Conservation (phyloP, 2,888 invertebrate genomes). For the Kuschelorhynchus macadamiae region DNA sequence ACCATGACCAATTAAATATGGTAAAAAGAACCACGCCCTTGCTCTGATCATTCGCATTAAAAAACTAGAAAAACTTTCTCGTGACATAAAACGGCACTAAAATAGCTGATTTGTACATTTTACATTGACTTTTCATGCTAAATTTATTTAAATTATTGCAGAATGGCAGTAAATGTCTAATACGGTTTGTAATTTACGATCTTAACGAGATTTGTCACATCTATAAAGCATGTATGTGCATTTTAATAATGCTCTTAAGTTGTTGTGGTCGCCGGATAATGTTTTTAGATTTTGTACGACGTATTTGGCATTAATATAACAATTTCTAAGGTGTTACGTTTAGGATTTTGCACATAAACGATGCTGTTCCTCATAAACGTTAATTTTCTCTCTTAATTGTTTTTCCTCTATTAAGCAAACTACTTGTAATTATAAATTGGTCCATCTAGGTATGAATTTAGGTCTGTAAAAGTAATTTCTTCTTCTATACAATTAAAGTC, state of each 20-base stretch:
- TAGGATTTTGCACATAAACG: too few species aligned
- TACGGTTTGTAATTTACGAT: slow-evolving; percentile 51
- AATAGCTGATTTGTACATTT: slow-evolving; percentile 26
- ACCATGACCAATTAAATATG: slow-evolving; percentile 38
- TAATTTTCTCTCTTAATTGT: too few species aligned
- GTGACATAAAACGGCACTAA: slow-evolving; percentile 18
- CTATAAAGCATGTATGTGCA: slow-evolving; percentile 42
- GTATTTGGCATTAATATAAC: too few species aligned
- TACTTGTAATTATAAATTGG: too few species aligned
- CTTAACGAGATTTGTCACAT: slow-evolving; percentile 53
- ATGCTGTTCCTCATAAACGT: too few species aligned
- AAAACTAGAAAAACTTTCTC: slow-evolving; percentile 31
- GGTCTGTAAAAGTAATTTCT: too few species aligned
- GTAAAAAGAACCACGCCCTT: slow-evolving; percentile 34
- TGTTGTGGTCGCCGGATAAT: slow-evolving; percentile 5
- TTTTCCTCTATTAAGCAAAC: too few species aligned
- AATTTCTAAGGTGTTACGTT: too few species aligned
- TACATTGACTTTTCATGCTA: slow-evolving; percentile 11
- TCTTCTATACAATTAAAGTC: too few species aligned
- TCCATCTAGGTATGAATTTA: too few species aligned
- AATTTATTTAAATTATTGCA: slow-evolving; percentile 51
- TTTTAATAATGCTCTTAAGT: slow-evolving; percentile 14
- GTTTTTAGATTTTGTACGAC: background rate
- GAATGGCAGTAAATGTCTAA: slow-evolving; percentile 47
- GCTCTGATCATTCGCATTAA: slow-evolving; percentile 15